Conservation (phyloP, 2,113 vertebrate genomes). For the Elachura formosa region DNA sequence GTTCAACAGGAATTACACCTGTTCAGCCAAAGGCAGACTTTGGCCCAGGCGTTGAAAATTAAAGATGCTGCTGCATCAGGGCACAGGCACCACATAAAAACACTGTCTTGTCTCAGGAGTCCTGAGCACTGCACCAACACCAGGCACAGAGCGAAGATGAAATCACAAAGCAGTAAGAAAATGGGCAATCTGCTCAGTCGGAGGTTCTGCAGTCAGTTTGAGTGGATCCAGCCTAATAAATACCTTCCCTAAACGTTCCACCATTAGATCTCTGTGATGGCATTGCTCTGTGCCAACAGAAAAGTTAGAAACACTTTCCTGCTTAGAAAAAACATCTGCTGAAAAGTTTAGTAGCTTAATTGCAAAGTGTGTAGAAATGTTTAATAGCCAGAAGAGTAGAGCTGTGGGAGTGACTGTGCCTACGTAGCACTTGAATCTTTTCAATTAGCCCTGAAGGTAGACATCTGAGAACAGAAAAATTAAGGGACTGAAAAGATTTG, state of each 20-base stretch:
- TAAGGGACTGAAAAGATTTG: conserved; percentile 5
- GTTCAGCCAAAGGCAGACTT: not conserved
- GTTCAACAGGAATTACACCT: conserved; percentile 36
- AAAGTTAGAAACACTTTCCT: not conserved
- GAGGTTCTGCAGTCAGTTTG: not conserved
- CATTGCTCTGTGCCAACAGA: not conserved
- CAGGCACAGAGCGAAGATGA: not conserved
- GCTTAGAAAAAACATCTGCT: conserved; percentile 30
- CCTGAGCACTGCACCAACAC: not conserved
- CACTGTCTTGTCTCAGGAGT: not conserved
- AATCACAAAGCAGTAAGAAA: not conserved
- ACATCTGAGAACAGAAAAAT: not conserved
- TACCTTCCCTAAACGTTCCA: not conserved
- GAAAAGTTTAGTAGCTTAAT: conserved; percentile 39
- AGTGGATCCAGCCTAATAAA: not conserved
- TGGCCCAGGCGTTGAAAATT: not conserved
- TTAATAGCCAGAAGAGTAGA: not conserved
- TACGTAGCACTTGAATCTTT: not conserved
- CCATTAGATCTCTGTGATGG: not conserved
- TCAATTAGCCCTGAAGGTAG: conserved; percentile 24
- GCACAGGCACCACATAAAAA: accelerated
- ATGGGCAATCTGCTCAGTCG: not conserved
- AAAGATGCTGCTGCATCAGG: not conserved
- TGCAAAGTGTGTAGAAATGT: conserved; percentile 19
- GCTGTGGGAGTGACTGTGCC: not conserved